Evolutionary conservation across 1,140 invertebrate species (phyloP).

Genomic region (Sipha flava): DNA sequence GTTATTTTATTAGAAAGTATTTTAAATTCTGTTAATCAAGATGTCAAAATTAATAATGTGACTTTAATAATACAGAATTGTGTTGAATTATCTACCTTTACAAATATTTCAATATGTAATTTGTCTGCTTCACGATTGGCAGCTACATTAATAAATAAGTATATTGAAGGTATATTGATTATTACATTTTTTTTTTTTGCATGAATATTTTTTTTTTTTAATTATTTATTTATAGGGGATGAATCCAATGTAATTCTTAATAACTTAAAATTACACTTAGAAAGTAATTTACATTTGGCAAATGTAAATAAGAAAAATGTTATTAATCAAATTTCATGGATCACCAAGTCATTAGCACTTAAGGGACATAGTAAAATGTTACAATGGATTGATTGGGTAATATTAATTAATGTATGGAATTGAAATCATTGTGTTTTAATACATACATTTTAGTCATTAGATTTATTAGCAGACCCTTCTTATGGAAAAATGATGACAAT

Average conservation of each 20-base stretch:
- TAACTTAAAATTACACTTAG: not conserved
- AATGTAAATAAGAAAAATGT: not conserved
- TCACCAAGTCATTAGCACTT: slow-evolving; percentile 21
- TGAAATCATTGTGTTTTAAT: not conserved
- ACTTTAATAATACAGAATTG: not conserved
- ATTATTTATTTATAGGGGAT: not conserved
- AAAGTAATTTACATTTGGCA: not conserved
- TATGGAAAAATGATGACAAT: not conserved
- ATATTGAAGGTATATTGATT: slow-evolving; percentile 8
- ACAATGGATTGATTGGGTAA: slow-evolving; percentile 23
- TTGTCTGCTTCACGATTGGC: slow-evolving; percentile 1
- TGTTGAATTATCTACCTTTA: not conserved
- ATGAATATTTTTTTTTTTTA: too few species aligned
- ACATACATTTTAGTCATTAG: not conserved
- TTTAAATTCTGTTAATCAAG: slow-evolving; percentile 9
- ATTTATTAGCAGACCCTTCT: not conserved
- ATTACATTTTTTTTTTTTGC: too few species aligned
- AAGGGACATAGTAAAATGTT: slow-evolving; percentile 30
- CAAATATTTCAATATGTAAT: not conserved
- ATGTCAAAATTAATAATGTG: not conserved
- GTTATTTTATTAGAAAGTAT: slow-evolving; percentile 14
- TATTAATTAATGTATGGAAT: not conserved
- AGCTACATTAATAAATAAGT: slow-evolving; percentile 31
- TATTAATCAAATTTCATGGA: slow-evolving; percentile 14
- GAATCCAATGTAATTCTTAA: not conserved